Percentiles rank a stretch among this genome's conserved stretches.
Evolutionary conservation across 2,113 vertebrate species (phyloP).

Genomic region (zebrafish (Danio rerio)): GRCz12tu NC_133176.1:8076501-8077000

Average conservation of each 20-base stretch:
- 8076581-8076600: constrained; percentile 33
- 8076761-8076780: constrained; percentile 75
- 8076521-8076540: constrained; percentile 23
- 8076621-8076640: neutral
- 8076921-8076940: neutral
- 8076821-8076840: constrained; percentile 58
- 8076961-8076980: neutral
- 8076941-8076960: neutral
- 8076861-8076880: constrained; percentile 74
- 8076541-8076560: constrained; percentile 46
- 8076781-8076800: constrained; percentile 64
- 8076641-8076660: constrained; percentile 27
- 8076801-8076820: constrained; percentile 73
- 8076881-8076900: constrained; percentile 61
- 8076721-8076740: constrained; percentile 34
- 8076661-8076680: constrained; percentile 23
- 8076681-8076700: constrained; percentile 23
- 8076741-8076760: constrained; percentile 65
- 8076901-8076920: constrained; percentile 38
- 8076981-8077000: neutral
- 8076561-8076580: constrained; percentile 42
- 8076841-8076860: constrained; percentile 67
- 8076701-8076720: constrained; percentile 42
- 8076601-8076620: constrained; percentile 24
- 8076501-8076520: constrained; percentile 35